These are phyloP conservation scores for Bufotes viridis DNA, from an alignment of 2,797 vertebrate species.

Conservation along the genomic window DNA sequence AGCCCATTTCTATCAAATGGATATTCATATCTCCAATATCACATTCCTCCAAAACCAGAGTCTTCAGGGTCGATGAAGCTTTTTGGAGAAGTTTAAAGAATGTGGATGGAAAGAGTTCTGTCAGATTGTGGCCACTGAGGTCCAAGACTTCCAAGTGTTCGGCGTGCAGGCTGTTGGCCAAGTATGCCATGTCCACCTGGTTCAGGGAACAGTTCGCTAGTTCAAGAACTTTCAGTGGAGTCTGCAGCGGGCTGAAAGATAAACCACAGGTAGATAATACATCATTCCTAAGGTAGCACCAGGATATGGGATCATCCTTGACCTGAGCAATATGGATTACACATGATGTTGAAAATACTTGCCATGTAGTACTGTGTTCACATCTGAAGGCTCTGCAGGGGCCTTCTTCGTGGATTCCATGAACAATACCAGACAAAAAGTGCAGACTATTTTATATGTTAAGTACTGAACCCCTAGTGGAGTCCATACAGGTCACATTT, in stretches of 20 bases:
- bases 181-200: conserved; percentile 87
- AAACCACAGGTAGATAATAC: conserved; percentile 44
- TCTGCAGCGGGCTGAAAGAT: conserved; percentile 82
- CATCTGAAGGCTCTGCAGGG: too few species aligned
- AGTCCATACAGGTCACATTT: too few species aligned
- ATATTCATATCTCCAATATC: conserved; percentile 81
- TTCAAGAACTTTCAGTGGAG: conserved; percentile 85
- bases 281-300: background rate
- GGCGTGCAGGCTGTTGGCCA: conserved; percentile 88
- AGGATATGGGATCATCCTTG: background rate
- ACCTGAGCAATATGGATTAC: background rate
- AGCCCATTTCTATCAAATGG: conserved; percentile 74
- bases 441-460: too few species aligned
- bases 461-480: too few species aligned
- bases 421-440: too few species aligned
- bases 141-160: conserved; percentile 84
- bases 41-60: conserved; percentile 89
- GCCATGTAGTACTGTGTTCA: too few species aligned
- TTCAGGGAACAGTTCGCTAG: conserved; percentile 88
- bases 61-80: conserved; percentile 78
- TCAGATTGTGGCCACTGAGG: conserved; percentile 88
- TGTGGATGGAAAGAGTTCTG: conserved; percentile 75
- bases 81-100: conserved; percentile 86
- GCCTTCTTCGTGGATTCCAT: too few species aligned
- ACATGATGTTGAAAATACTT: too few species aligned